phyloP scores from a whole-genome alignment of 2,888 invertebrate species.

The Conus canariensis region DNA sequence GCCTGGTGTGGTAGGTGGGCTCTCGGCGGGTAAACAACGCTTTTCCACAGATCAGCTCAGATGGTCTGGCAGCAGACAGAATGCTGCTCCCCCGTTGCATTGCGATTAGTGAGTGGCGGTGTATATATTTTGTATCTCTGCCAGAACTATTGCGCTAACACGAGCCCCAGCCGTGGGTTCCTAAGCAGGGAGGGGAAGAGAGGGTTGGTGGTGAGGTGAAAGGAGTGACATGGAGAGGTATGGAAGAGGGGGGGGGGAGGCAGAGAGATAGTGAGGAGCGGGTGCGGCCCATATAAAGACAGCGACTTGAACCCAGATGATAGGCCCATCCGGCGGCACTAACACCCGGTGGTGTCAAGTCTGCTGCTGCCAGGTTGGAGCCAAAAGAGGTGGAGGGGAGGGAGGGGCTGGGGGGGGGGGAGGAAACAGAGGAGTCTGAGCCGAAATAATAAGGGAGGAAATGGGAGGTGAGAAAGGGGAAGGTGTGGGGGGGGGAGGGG shows the following conservation, averaged over 20 bases:
- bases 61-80: neutral
- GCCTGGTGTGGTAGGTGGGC: neutral
- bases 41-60: neutral
- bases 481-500: neutral
- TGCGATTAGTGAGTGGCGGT: constrained; percentile 29
- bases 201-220: neutral
- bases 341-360: constrained; percentile 29
- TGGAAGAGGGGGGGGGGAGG: neutral
- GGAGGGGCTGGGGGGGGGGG: neutral
- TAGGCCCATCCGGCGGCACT: constrained; percentile 21
- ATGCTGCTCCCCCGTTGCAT: constrained; percentile 7
- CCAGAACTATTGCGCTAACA: constrained; percentile 38
- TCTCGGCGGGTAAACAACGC: neutral
- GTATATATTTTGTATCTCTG: constrained; percentile 39
- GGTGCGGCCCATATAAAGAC: constrained; percentile 40
- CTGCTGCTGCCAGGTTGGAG: constrained; percentile 19
- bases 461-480: neutral
- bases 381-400: neutral
- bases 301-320: constrained; percentile 27
- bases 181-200: neutral
- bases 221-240: neutral
- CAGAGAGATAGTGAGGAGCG: neutral
- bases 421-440: neutral
- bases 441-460: neutral
- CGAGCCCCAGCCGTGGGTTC: constrained; percentile 11